Percentiles rank a stretch among this genome's conserved stretches.
Evolutionary conservation across 2,113 vertebrate species (phyloP).

Genomic region (Actenoides hombroni): DNA sequence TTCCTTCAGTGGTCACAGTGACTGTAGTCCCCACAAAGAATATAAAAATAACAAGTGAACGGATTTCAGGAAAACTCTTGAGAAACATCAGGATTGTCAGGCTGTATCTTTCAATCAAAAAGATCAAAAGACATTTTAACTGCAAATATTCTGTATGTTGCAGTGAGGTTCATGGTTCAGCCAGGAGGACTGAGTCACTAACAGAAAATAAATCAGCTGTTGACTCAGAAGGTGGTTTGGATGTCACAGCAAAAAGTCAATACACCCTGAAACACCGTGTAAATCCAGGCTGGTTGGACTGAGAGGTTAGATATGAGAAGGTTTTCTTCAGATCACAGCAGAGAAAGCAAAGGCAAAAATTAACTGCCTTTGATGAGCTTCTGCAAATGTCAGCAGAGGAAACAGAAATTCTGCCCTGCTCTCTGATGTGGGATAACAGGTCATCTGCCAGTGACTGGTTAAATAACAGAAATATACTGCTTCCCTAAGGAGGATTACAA

Average conservation of each 20-base stretch:
- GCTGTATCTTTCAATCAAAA: conserved; percentile 18
- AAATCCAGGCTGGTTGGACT: background rate
- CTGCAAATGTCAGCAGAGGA: conserved; percentile 17
- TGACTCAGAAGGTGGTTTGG: background rate
- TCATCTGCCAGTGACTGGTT: background rate
- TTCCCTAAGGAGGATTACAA: background rate
- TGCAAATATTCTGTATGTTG: background rate
- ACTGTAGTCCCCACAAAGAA: conserved; percentile 32
- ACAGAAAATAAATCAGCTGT: background rate
- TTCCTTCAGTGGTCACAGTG: conserved; percentile 28
- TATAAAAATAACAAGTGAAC: background rate
- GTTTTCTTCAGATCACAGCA: background rate
- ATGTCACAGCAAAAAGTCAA: background rate
- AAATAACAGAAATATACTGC: background rate
- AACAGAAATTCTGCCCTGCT: background rate
- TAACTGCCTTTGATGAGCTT: background rate
- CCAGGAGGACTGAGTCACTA: background rate
- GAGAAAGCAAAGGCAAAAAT: background rate
- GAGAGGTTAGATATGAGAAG: background rate
- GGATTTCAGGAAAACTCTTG: conserved; percentile 29
- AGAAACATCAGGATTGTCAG: conserved; percentile 4
- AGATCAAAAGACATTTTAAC: background rate
- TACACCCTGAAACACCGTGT: background rate
- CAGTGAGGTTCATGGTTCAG: background rate
- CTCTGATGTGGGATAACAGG: background rate